A percentile compares a stretch with the other conserved stretches of the same genome.
Conservation (phyloP, 2,113 vertebrate species). For the Esox niger region DNA sequence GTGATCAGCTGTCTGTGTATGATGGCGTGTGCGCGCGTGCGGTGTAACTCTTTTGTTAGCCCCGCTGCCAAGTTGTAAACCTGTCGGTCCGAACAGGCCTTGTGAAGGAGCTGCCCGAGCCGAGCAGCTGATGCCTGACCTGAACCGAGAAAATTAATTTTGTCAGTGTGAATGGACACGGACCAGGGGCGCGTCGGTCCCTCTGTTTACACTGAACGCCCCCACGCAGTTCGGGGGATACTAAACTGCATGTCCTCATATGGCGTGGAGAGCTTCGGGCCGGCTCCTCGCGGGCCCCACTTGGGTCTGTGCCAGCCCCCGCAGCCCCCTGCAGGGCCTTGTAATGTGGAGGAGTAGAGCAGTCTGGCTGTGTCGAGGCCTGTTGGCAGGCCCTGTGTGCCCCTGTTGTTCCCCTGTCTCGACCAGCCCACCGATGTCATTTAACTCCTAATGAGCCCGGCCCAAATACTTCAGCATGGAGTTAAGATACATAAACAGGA, state of each 20-base stretch:
- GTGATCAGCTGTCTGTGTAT: too few species aligned
- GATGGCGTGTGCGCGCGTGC: too few species aligned
- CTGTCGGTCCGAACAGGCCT: not conserved
- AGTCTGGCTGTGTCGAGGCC: not conserved
- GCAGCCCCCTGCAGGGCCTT: constrained; percentile 14
- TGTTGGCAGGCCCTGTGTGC: not conserved
- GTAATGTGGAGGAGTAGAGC: constrained; percentile 23
- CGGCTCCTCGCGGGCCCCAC: constrained; percentile 7
- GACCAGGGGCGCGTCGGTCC: not conserved
- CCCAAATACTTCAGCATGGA: too few species aligned
- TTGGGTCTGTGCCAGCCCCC: constrained; percentile 34
- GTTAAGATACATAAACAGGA: too few species aligned
- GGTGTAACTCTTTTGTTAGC: not conserved
- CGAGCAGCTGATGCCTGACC: constrained; percentile 34
- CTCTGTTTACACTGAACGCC: constrained; percentile 29
- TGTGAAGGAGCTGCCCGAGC: constrained; percentile 19
- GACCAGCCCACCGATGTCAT: too few species aligned
- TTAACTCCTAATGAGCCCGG: too few species aligned
- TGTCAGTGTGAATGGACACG: constrained; percentile 28
- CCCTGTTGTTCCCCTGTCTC: too few species aligned
- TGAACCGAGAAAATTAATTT: too few species aligned
- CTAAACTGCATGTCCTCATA: constrained; percentile 46
- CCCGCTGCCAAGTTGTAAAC: constrained; percentile 4
- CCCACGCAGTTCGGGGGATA: constrained; percentile 9
- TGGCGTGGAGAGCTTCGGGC: constrained; percentile 26